A percentile compares a stretch with the other conserved stretches of the same genome.
Evolutionary conservation across 2,113 vertebrate species (phyloP).

Genomic region (Paracanthobrama guichenoti): DNA sequence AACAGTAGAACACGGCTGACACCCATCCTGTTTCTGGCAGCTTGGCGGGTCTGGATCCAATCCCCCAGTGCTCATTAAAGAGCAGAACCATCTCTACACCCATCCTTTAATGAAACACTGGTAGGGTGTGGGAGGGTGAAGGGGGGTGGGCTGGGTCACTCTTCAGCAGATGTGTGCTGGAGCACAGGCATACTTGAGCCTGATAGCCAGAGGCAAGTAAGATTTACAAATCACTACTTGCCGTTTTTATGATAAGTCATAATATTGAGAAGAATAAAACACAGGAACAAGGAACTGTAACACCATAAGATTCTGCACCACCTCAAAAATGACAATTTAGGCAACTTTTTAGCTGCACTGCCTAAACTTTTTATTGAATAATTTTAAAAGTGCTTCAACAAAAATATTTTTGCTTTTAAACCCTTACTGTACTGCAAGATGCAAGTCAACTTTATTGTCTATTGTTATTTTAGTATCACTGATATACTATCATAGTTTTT

Average conservation of each 20-base stretch:
- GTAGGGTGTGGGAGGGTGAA: constrained; percentile 1
- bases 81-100: constrained; percentile 70
- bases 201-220: background rate
- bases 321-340: background rate
- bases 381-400: background rate
- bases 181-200: constrained; percentile 40
- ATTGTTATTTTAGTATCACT: background rate
- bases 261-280: background rate
- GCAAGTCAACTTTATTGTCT: background rate
- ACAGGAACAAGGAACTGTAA: background rate
- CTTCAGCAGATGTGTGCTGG: constrained; percentile 44
- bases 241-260: background rate
- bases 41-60: constrained; percentile 77
- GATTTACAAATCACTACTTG: constrained; percentile 1
- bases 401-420: background rate
- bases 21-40: constrained; percentile 74
- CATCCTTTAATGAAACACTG: constrained; percentile 60
- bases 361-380: background rate
- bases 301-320: background rate
- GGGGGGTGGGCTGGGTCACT: constrained; percentile 13
- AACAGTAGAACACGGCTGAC: constrained; percentile 72
- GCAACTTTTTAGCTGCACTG: background rate
- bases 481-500: background rate
- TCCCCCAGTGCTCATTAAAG: constrained; percentile 70
- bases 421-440: background rate